Evolutionary conservation across 2,113 vertebrate species (phyloP).

Genomic region (Lagopus leucura): DNA sequence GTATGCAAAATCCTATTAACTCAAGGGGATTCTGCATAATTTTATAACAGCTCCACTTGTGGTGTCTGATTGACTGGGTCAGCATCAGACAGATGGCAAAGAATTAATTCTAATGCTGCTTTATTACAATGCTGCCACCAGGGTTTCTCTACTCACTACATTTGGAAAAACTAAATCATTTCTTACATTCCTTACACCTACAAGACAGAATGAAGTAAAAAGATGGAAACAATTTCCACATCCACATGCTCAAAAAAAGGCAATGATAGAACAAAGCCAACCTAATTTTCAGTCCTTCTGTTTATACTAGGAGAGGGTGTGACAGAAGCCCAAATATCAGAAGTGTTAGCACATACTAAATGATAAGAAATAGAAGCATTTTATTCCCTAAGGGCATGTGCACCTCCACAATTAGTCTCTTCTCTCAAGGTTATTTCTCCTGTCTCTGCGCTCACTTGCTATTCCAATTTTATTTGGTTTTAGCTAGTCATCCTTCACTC

Average conservation of each 20-base stretch:
- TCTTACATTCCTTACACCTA: not conserved
- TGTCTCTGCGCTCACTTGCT: not conserved
- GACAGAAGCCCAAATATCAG: not conserved
- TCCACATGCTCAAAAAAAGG: not conserved
- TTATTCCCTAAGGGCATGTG: not conserved
- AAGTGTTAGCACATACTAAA: not conserved
- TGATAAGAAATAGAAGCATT: not conserved
- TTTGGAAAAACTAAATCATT: fast-evolving
- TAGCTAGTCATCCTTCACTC: not conserved
- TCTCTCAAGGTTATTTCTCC: not conserved
- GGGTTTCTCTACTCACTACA: not conserved
- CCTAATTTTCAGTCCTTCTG: not conserved
- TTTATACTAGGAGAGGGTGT: fast-evolving
- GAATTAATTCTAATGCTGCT: not conserved
- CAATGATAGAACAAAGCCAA: not conserved
- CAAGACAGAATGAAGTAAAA: not conserved
- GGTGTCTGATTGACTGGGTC: not conserved
- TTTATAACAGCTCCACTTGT: constrained; percentile 35
- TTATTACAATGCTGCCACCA: not conserved
- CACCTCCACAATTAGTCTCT: not conserved
- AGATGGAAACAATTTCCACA: not conserved
- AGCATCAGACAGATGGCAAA: constrained; percentile 26
- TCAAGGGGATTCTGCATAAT: constrained; percentile 28
- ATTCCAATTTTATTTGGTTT: not conserved
- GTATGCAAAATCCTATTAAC: constrained; percentile 6